phyloP scores from a whole-genome alignment of 2,113 vertebrate species.

The Fukomys damarensis region DNA sequence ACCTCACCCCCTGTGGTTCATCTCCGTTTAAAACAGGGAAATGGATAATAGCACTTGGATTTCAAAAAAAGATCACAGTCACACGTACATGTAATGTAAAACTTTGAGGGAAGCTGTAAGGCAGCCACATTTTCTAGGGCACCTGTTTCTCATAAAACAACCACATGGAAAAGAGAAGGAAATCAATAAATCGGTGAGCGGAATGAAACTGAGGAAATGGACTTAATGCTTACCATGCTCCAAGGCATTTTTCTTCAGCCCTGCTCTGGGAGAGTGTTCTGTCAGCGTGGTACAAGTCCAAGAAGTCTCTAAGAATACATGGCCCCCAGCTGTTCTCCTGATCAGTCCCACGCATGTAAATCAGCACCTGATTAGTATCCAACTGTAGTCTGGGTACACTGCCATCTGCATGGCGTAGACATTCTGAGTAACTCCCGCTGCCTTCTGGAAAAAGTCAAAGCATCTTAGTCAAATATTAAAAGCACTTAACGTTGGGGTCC shows the following conservation, averaged over 20 bases:
- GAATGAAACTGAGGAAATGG: not conserved
- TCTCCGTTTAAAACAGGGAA: not conserved
- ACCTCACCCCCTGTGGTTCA: not conserved
- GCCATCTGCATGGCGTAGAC: too few species aligned
- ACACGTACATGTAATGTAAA: not conserved
- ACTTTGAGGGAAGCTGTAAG: not conserved
- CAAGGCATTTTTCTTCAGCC: not conserved
- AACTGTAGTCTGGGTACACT: not conserved
- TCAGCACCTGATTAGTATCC: not conserved
- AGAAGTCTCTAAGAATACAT: not conserved
- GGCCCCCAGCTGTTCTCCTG: not conserved
- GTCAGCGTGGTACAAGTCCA: not conserved
- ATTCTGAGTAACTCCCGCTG: not conserved
- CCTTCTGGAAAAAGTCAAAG: not conserved
- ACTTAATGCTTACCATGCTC: not conserved
- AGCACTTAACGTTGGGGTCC: not conserved
- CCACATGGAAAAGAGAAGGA: not conserved
- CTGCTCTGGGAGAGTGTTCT: not conserved
- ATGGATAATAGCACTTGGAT: not conserved
- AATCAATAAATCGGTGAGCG: not conserved
- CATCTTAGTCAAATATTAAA: conserved; percentile 39
- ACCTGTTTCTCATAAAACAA: not conserved
- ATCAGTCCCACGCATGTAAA: not conserved
- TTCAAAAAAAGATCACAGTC: not conserved
- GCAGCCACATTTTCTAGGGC: not conserved